Evolutionary conservation across 1,140 invertebrate species (phyloP).

Genomic region (Formica selysi): DNA sequence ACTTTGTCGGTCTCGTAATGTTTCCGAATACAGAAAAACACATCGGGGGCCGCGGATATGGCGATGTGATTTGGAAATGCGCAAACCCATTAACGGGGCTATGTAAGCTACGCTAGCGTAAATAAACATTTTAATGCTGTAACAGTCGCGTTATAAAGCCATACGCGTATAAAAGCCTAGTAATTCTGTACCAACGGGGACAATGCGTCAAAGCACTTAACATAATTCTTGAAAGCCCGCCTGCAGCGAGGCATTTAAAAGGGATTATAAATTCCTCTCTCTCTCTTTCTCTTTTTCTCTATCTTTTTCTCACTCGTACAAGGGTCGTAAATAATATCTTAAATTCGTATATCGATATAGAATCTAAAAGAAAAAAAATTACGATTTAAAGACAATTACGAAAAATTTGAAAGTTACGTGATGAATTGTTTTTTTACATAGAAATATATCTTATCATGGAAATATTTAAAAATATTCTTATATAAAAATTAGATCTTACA

Average conservation of each 20-base stretch:
- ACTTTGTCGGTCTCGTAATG: constrained; percentile 73
- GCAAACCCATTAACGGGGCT: constrained; percentile 63
- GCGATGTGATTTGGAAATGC: constrained; percentile 65
- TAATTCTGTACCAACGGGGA: constrained; percentile 63
- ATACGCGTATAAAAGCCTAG: constrained; percentile 63
- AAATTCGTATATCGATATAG: neutral
- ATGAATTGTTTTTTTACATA: neutral
- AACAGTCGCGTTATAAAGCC: constrained; percentile 63
- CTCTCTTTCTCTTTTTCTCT: constrained; percentile 45
- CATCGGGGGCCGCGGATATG: constrained; percentile 56
- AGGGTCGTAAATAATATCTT: constrained; percentile 22
- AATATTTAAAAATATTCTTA: constrained; percentile 5
- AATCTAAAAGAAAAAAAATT: neutral
- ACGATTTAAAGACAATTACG: neutral
- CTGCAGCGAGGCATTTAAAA: constrained; percentile 60
- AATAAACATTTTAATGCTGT: constrained; percentile 64
- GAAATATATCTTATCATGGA: neutral
- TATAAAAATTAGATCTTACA: neutral
- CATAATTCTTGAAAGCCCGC: constrained; percentile 62
- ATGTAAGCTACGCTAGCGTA: constrained; percentile 63
- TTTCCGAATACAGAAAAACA: constrained; percentile 62
- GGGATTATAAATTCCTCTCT: constrained; percentile 59
- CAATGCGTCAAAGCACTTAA: constrained; percentile 65
- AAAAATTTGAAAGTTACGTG: neutral
- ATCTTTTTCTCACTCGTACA: constrained; percentile 10